Evolutionary conservation across 2,888 invertebrate genomes (phyloP).

Genomic region (Polyommatus iphigenia): DNA sequence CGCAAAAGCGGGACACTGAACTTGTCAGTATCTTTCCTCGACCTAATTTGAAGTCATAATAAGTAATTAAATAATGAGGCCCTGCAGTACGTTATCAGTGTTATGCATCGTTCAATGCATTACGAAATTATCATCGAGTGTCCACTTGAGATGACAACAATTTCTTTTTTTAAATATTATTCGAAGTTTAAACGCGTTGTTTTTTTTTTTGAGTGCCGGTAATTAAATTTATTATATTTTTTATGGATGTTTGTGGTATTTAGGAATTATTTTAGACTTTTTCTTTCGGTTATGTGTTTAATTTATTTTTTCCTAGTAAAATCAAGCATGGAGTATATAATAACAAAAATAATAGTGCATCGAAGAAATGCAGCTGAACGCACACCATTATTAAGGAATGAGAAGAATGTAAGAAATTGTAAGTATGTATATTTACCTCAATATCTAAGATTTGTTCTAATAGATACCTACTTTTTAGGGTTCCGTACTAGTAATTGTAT

Average conservation of each 20-base stretch:
- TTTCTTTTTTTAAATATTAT: neutral
- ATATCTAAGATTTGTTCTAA: neutral
- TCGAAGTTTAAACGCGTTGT: neutral
- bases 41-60: constrained; percentile 25
- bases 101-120: constrained; percentile 7
- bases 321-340: neutral
- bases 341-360: neutral
- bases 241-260: neutral
- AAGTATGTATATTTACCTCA: neutral
- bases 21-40: constrained; percentile 23
- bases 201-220: neutral
- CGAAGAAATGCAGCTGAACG: neutral
- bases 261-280: neutral
- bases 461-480: neutral
- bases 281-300: neutral
- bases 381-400: neutral
- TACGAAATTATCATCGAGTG: constrained; percentile 9
- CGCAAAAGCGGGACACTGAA: neutral
- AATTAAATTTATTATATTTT: neutral
- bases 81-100: constrained; percentile 12
- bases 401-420: neutral
- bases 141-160: neutral
- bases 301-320: constrained; percentile 6
- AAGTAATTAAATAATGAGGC: constrained; percentile 15
- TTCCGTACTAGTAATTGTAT: too few species aligned